Evolutionary conservation across 2,797 vertebrate species (phyloP).

Genomic region (Monodelphis domestica): DNA sequence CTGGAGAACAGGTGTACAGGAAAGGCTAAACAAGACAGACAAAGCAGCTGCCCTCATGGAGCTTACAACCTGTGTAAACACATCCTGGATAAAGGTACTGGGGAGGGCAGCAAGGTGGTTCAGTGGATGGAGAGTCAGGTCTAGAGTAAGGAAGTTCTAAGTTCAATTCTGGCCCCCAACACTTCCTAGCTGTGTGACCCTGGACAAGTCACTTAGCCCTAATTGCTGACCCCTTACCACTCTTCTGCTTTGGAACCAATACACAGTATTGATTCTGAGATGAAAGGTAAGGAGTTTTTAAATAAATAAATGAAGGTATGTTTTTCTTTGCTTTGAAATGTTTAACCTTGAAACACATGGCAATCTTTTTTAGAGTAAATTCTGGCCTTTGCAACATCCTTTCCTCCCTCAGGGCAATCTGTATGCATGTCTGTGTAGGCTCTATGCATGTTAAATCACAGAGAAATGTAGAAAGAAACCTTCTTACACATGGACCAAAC

Average conservation of each 20-base stretch:
- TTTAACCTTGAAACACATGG: neutral
- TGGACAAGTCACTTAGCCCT: too few relatives aligned
- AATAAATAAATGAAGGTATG: neutral
- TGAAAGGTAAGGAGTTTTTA: too few relatives aligned
- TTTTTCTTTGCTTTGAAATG: neutral
- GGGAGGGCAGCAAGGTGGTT: too few relatives aligned
- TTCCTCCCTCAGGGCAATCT: neutral
- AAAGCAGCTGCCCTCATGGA: neutral
- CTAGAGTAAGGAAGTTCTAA: too few relatives aligned
- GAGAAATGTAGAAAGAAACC: neutral
- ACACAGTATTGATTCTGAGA: too few relatives aligned
- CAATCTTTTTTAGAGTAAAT: neutral
- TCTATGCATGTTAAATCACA: neutral
- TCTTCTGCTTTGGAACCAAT: too few relatives aligned
- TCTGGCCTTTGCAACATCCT: neutral
- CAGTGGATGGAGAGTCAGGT: too few relatives aligned
- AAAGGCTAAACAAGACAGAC: neutral
- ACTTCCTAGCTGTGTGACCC: too few relatives aligned
- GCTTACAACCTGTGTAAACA: neutral
- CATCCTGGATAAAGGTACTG: neutral
- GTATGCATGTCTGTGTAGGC: neutral
- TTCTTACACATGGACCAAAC: neutral
- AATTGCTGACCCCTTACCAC: too few relatives aligned
- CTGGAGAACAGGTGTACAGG: neutral
- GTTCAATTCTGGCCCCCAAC: too few relatives aligned